Evolutionary conservation across 2,113 vertebrate species (phyloP).

Genomic region (Neodon shergylaensis): DNA sequence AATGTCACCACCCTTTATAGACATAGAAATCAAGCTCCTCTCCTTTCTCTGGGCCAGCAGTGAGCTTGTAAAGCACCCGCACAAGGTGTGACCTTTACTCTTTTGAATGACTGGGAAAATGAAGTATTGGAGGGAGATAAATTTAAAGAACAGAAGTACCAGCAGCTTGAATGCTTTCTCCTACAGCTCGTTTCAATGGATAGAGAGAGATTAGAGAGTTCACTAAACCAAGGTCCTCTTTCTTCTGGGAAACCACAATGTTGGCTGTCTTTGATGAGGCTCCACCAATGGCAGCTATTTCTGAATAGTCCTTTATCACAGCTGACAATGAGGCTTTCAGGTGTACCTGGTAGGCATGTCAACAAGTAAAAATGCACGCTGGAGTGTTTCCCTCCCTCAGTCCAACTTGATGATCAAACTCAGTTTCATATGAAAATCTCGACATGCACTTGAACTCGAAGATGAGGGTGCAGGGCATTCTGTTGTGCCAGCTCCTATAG

Average conservation of each 20-base stretch:
- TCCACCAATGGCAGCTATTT: neutral
- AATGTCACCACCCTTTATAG: neutral
- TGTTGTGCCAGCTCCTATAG: neutral
- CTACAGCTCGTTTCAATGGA: neutral
- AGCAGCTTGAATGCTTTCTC: neutral
- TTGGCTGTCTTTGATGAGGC: neutral
- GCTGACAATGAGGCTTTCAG: conserved; percentile 46
- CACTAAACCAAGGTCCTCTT: neutral
- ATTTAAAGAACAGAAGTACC: neutral
- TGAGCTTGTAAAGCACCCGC: neutral
- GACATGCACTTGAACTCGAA: conserved; percentile 32
- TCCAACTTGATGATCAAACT: conserved; percentile 63
- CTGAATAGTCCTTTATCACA: conserved; percentile 12
- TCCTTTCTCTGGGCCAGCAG: neutral
- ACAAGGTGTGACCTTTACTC: neutral
- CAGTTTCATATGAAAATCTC: conserved; percentile 67
- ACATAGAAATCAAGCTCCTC: neutral
- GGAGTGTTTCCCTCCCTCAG: conserved; percentile 38
- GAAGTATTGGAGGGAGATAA: neutral
- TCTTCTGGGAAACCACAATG: neutral
- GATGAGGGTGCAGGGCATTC: neutral
- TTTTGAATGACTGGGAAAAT: neutral
- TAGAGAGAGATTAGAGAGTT: neutral
- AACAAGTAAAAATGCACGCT: conserved; percentile 12
- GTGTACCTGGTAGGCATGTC: conserved; percentile 16